These are phyloP conservation scores for Drosophila kanapiae DNA, from an alignment of 1,140 invertebrate genomes.

Conservation along the genomic window DNA sequence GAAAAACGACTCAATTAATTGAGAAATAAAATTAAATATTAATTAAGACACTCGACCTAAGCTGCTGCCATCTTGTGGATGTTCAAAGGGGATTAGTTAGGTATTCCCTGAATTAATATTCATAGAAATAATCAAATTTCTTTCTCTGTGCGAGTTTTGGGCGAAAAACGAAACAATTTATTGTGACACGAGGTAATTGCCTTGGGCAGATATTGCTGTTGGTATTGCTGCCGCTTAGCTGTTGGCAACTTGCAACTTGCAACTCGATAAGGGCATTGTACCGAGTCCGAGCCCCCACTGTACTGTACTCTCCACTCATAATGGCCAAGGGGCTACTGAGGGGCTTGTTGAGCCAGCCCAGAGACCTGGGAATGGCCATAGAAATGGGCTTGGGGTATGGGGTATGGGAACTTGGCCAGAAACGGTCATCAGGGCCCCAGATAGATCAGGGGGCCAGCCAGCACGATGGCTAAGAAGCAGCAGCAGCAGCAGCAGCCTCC, in stretches of 20 bases:
- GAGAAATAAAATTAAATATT: background rate
- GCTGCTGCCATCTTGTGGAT: background rate
- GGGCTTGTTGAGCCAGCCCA: no score
- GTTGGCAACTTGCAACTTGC: conserved; percentile 31
- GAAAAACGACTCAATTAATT: background rate
- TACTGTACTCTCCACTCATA: background rate
- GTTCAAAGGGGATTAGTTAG: background rate
- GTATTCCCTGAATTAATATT: background rate
- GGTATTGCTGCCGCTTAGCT: conserved; percentile 3
- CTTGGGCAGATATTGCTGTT: conserved; percentile 56
- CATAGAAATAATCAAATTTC: background rate
- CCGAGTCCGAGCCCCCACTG: conserved; percentile 36
- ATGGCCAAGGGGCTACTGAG: conserved; percentile 8
- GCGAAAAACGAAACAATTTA: conserved; percentile 73
- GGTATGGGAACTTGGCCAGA: conserved; percentile 26
- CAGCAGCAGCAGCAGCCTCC: conserved; percentile 6
- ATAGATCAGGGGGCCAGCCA: conserved; percentile 54
- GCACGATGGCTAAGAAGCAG: conserved; percentile 30
- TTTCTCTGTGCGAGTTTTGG: conserved; percentile 3
- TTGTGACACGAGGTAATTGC: conserved; percentile 81
- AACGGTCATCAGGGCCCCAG: conserved; percentile 60
- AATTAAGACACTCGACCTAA: no score
- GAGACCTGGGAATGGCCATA: conserved; percentile 15
- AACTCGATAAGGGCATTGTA: conserved; percentile 58
- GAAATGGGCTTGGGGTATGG: no score